Percentiles rank a stretch among this genome's conserved stretches.
phyloP scores from a whole-genome alignment of 2,888 invertebrate genomes.

The Parnassius smintheus region DNA sequence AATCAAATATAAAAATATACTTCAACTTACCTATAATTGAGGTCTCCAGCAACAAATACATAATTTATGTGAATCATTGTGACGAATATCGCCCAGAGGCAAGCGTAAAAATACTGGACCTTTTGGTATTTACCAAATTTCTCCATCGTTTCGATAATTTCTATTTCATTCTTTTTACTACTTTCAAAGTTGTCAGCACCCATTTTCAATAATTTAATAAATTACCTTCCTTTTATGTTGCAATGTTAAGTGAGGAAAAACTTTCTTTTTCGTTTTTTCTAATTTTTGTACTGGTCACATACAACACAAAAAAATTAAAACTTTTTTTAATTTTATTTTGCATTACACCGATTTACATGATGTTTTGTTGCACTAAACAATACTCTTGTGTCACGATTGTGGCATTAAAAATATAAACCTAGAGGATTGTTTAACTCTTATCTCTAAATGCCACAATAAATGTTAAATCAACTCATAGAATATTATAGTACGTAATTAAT shows the following conservation, averaged over 20 bases:
- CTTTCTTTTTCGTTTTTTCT: too few species aligned
- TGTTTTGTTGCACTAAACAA: too few species aligned
- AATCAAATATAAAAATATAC: too few species aligned
- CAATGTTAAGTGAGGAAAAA: too few species aligned
- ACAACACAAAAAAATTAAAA: too few species aligned
- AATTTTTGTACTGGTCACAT: too few species aligned
- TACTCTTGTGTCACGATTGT: too few species aligned
- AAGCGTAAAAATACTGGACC: constrained; percentile 51
- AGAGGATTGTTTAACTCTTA: background rate
- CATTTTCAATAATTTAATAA: constrained; percentile 2
- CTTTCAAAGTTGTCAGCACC: background rate
- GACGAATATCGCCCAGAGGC: constrained; percentile 50
- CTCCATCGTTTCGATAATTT: constrained; percentile 38
- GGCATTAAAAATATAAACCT: too few species aligned
- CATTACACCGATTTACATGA: too few species aligned
- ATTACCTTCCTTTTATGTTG: too few species aligned
- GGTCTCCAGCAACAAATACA: constrained; percentile 59
- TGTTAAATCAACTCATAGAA: background rate
- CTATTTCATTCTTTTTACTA: constrained; percentile 1
- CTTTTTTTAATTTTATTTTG: too few species aligned
- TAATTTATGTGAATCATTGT: constrained; percentile 64
- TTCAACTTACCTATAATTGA: constrained; percentile 53
- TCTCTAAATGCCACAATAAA: background rate
- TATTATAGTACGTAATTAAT: background rate
- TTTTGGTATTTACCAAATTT: constrained; percentile 70